phyloP scores from a whole-genome alignment of 2,888 invertebrate species.

The Cenopis cana region DNA sequence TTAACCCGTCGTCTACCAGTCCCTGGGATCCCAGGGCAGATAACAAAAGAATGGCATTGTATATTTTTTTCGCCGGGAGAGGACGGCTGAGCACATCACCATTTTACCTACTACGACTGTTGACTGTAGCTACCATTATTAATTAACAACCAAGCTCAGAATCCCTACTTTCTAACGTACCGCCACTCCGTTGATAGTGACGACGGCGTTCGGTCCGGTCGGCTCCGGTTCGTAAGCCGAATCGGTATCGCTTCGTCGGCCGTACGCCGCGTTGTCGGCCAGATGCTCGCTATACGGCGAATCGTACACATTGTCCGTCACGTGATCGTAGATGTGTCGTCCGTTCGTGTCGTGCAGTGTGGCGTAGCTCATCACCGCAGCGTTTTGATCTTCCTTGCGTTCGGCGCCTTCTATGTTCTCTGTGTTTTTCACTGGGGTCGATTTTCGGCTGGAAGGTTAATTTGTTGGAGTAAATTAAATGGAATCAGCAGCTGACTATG shows the following conservation, averaged over 20 bases:
- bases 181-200: slow-evolving; percentile 95
- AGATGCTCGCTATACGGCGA: slow-evolving; percentile 88
- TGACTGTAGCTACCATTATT: background rate
- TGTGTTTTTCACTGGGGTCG: slow-evolving; percentile 94
- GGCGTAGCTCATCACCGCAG: slow-evolving; percentile 95
- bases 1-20: too few relatives aligned
- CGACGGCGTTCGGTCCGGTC: slow-evolving; percentile 84
- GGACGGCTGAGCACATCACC: too few relatives aligned
- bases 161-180: slow-evolving; percentile 85
- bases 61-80: too few relatives aligned
- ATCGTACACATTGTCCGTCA: slow-evolving; percentile 90
- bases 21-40: too few relatives aligned
- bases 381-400: slow-evolving; percentile 93
- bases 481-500: too few relatives aligned
- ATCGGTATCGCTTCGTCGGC: slow-evolving; percentile 76
- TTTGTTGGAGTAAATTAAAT: too few relatives aligned
- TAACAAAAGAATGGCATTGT: too few relatives aligned
- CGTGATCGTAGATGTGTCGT: slow-evolving; percentile 80
- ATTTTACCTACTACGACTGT: too few relatives aligned
- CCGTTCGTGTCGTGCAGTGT: slow-evolving; percentile 89
- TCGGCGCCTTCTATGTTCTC: slow-evolving; percentile 95
- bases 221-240: slow-evolving; percentile 89
- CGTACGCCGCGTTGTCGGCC: slow-evolving; percentile 78
- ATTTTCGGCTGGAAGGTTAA: slow-evolving; percentile 88
- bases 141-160: background rate